A percentile compares a stretch with the other conserved stretches of the same genome.
Evolutionary conservation across 2,888 invertebrate species (phyloP).

Genomic region (Stratiomys singularior): DNA sequence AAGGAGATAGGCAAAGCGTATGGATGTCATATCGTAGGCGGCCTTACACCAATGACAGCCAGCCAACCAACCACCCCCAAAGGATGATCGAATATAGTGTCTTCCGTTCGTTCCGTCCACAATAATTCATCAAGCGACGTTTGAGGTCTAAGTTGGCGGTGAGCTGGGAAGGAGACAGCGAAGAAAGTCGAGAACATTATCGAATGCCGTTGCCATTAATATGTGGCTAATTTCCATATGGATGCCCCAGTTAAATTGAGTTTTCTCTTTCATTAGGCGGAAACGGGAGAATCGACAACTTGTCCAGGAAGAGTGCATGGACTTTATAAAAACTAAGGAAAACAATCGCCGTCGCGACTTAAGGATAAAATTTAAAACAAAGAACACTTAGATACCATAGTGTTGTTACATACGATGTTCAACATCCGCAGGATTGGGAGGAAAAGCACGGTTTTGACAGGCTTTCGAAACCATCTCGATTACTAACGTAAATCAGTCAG

Average conservation of each 20-base stretch:
- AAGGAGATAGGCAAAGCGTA: constrained; percentile 3
- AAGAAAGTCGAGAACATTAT: constrained; percentile 1
- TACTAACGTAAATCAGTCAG: too few relatives aligned
- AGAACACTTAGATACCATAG: too few relatives aligned
- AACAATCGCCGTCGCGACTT: too few relatives aligned
- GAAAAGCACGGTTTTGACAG: too few relatives aligned
- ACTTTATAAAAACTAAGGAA: not conserved
- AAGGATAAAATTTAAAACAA: too few relatives aligned
- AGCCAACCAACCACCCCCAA: constrained; percentile 15
- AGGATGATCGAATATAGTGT: constrained; percentile 25
- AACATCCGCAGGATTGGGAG: too few relatives aligned
- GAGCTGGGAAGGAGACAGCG: not conserved
- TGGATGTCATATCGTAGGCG: constrained; percentile 5
- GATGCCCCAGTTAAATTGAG: not conserved
- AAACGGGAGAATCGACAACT: not conserved
- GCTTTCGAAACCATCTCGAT: too few relatives aligned
- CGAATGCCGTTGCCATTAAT: constrained; percentile 25
- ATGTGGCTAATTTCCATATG: constrained; percentile 38
- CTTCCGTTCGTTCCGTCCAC: constrained; percentile 1
- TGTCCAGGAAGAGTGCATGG: not conserved
- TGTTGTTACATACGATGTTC: too few relatives aligned
- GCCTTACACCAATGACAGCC: not conserved
- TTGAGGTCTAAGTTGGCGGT: constrained; percentile 2
- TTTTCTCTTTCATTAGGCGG: not conserved
- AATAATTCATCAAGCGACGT: constrained; percentile 14